A percentile compares a stretch with the other conserved stretches of the same genome.
phyloP scores from a whole-genome alignment of 2,797 vertebrate genomes.

The Euphonia xanthogaster region DNA sequence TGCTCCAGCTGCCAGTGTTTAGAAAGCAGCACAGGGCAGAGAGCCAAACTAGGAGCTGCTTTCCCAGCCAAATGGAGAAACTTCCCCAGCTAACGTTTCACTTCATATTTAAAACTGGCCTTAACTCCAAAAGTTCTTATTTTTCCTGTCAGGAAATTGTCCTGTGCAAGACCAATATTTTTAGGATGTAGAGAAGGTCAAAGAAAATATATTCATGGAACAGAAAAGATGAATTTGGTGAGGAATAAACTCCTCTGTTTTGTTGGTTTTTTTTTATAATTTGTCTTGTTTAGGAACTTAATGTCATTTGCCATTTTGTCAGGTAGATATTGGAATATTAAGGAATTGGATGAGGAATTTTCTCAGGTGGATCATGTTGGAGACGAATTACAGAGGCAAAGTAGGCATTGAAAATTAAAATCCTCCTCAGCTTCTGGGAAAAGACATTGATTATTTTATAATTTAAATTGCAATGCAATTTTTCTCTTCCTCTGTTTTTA shows the following conservation, averaged over 20 bases:
- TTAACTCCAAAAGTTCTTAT: not conserved
- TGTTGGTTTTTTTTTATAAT: not conserved
- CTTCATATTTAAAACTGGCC: not conserved
- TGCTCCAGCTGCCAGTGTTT: slow-evolving; percentile 42
- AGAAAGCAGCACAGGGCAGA: slow-evolving; percentile 39
- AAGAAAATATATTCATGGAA: not conserved
- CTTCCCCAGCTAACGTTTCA: not conserved
- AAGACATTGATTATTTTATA: not conserved
- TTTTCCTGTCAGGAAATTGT: not conserved
- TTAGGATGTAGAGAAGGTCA: not conserved
- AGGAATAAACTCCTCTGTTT: not conserved
- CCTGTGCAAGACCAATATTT: not conserved
- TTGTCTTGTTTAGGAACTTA: not conserved
- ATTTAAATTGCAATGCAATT: not conserved
- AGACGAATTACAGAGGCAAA: not conserved
- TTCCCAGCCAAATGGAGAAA: not conserved
- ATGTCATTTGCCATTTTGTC: not conserved
- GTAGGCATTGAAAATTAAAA: not conserved
- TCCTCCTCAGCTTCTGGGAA: not conserved
- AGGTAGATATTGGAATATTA: not conserved
- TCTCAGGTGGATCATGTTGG: not conserved
- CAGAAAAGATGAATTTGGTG: not conserved
- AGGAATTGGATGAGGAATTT: not conserved
- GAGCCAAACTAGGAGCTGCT: not conserved
- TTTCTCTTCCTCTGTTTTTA: not conserved